Percentiles rank a stretch among this genome's conserved stretches.
These are phyloP conservation scores for Ceyx margarethae DNA, from an alignment of 2,113 vertebrate genomes.

Conservation along the genomic window DNA sequence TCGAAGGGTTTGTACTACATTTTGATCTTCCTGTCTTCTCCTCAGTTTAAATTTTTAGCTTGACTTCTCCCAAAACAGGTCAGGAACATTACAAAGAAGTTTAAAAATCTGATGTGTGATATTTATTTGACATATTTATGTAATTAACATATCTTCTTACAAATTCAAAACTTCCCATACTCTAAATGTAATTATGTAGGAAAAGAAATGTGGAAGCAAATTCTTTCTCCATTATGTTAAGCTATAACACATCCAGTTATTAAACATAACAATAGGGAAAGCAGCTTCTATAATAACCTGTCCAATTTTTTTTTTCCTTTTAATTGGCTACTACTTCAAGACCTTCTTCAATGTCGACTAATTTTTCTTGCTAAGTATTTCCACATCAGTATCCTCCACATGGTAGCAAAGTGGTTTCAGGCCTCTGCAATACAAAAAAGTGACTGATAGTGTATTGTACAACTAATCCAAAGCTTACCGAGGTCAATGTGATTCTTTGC, in stretches of 20 bases:
- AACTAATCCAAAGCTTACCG: not conserved
- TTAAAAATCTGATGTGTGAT: not conserved
- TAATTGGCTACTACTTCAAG: not conserved
- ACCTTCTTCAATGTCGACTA: not conserved
- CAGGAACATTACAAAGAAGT: not conserved
- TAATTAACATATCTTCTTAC: not conserved
- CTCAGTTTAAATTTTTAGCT: not conserved
- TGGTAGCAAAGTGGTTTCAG: not conserved
- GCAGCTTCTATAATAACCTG: not conserved
- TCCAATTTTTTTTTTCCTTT: not conserved
- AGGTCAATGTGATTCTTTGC: not conserved
- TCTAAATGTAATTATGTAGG: not conserved
- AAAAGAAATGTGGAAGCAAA: not conserved
- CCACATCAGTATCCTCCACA: not conserved
- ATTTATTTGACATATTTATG: not conserved
- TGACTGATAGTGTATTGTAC: not conserved
- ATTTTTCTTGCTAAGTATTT: slow-evolving; percentile 1
- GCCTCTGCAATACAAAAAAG: not conserved
- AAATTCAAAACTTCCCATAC: not conserved
- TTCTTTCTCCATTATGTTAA: not conserved
- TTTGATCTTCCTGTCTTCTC: not conserved
- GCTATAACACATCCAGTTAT: not conserved
- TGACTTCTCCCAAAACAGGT: not conserved
- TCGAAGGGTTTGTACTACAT: not conserved
- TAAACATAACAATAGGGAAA: not conserved